phyloP scores from a whole-genome alignment of 2,113 vertebrate genomes.

The Circaetus cinerascens region DNA sequence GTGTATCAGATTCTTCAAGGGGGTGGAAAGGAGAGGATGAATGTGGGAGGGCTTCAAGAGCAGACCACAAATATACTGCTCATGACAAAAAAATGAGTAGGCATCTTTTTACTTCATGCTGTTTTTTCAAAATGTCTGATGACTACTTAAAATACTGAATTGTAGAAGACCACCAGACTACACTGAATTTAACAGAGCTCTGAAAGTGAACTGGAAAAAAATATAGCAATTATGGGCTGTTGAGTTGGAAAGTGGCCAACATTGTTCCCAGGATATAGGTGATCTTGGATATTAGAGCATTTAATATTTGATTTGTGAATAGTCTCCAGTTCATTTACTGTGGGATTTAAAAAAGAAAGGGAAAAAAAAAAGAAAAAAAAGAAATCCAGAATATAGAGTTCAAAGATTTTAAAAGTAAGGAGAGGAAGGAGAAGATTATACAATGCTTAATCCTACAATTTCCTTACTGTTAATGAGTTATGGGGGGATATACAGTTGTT shows the following conservation, averaged over 20 bases:
- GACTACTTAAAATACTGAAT: background rate
- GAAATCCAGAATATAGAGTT: background rate
- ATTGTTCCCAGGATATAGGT: constrained; percentile 6
- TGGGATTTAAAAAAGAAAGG: background rate
- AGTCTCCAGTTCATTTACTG: background rate
- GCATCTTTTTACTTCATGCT: background rate
- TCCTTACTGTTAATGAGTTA: constrained; percentile 27
- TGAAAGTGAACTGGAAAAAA: background rate
- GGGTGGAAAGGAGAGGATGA: background rate
- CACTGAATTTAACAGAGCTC: background rate
- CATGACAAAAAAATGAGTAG: background rate
- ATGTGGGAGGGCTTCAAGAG: background rate
- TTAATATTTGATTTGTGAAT: constrained; percentile 1
- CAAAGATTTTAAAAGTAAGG: background rate
- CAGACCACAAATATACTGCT: background rate
- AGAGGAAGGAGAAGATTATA: background rate
- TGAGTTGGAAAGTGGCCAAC: background rate
- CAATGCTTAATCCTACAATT: background rate
- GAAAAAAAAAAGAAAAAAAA: background rate
- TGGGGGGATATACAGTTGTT: background rate
- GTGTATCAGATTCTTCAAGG: constrained; percentile 1
- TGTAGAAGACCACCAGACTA: background rate
- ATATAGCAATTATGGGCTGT: background rate
- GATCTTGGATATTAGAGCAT: background rate
- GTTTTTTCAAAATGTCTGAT: background rate